phyloP scores from a whole-genome alignment of 2,797 vertebrate genomes.

The Phrynocephalus guinanensis region DNA sequence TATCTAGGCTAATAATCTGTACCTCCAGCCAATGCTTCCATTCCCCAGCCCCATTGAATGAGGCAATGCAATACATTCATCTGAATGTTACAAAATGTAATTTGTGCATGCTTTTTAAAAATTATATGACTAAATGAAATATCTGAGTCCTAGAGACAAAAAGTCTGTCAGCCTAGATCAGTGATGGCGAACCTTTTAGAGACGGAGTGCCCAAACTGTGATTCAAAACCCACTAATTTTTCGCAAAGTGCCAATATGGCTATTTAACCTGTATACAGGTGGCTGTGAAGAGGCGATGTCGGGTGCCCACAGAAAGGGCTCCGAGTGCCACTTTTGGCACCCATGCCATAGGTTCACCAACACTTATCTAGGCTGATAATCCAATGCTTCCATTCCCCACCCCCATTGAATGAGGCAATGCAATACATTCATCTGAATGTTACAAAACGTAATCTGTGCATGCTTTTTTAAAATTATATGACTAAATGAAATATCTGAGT shows the following conservation, averaged over 20 bases:
- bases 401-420: not conserved
- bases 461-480: not conserved
- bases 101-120: not conserved
- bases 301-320: too few relatives aligned
- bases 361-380: not conserved
- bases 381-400: not conserved
- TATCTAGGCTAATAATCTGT: not conserved
- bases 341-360: too few relatives aligned
- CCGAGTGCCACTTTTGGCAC: too few relatives aligned
- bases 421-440: not conserved
- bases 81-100: not conserved
- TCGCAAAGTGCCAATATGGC: too few relatives aligned
- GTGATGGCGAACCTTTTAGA: too few relatives aligned
- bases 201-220: too few relatives aligned
- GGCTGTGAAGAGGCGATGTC: too few relatives aligned
- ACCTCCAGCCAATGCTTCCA: not conserved
- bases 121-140: conserved; percentile 1
- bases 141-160: not conserved
- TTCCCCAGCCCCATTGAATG: not conserved
- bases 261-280: too few relatives aligned
- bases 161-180: not conserved
- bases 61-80: not conserved
- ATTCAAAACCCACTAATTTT: too few relatives aligned
- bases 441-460: not conserved
- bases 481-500: not conserved